phyloP scores from a whole-genome alignment of 2,113 vertebrate genomes.

The Ginglymostoma cirratum region DNA sequence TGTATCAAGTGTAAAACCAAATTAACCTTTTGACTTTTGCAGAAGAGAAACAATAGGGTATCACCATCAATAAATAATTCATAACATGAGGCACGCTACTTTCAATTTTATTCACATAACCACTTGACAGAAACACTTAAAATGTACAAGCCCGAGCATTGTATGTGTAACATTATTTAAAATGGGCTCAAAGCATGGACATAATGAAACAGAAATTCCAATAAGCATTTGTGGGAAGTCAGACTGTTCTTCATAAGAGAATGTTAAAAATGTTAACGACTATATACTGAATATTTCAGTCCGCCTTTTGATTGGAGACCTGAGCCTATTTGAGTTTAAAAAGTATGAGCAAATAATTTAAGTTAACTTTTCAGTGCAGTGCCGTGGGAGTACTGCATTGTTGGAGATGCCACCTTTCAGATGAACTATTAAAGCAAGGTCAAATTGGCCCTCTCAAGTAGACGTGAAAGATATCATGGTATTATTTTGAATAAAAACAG shows the following conservation, averaged over 20 bases:
- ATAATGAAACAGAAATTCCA: neutral
- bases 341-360: neutral
- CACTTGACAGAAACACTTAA: neutral
- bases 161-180: neutral
- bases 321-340: neutral
- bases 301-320: neutral
- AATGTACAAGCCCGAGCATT: neutral
- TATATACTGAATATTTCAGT: neutral
- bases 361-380: neutral
- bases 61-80: slow-evolving; percentile 25
- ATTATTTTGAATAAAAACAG: neutral
- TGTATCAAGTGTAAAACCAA: neutral
- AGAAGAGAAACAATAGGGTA: neutral
- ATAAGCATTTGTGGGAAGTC: neutral
- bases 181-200: neutral
- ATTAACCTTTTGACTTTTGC: slow-evolving; percentile 30
- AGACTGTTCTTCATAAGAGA: neutral
- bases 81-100: neutral
- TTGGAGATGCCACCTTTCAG: neutral
- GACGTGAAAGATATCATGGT: neutral
- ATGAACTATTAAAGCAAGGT: neutral
- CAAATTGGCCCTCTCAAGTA: neutral
- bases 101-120: slow-evolving; percentile 19
- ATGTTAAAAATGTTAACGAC: neutral
- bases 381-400: neutral